Base-by-base conservation (phyloP, 2,113 vertebrate genomes). In the Caloenas nicobarica region DNA sequence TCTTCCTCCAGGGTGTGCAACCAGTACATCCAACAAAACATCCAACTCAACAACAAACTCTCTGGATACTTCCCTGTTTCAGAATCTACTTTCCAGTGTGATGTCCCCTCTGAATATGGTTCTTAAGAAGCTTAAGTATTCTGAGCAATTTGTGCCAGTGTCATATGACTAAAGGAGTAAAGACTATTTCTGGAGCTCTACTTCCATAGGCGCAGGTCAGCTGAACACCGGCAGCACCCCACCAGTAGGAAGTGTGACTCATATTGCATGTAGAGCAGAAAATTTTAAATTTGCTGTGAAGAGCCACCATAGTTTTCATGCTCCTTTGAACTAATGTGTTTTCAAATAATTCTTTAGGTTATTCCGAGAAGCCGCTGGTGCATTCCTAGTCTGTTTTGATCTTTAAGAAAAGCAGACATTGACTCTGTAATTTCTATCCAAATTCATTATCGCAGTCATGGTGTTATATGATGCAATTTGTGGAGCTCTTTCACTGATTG, bases 401-500 rank as follows among this genome's bases (percentile, higher is more conserved):
- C 81, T 92, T 95, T 40, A 42, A 97, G 61, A 96, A 96, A 86
- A 87, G 97, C 96, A 95, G 97, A 96, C 92, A 8, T 92, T 84
- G 95, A 91, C 50, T 81, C 83, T 85, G 77, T 94, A 94, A 90
- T 92, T 96, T 96, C 88, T 76, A 58, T 96, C 93, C 91, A 13
- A 96, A 96, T 96, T 97, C 71, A 74, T 96, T 97, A 95, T 96
- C 89, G 12, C 94, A 97, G 96, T 96, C 34, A 79, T 90, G 69
- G 88, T 96, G 96, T 94, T 98, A 86, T 34, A 65, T 96, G 96
- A 98, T 97, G 97, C 95, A 96, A 84, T 95, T 88, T 88, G 93
- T 91, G 92, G 91, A 96, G 91, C 89, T 91, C 86, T 95, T 97
- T 95, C 91, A 88, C 94, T 95, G 96, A 97, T 93, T 97, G 90